Evolutionary conservation across 2,888 invertebrate genomes (phyloP).

Genomic region (Disparrhopalites patrizii): DNA sequence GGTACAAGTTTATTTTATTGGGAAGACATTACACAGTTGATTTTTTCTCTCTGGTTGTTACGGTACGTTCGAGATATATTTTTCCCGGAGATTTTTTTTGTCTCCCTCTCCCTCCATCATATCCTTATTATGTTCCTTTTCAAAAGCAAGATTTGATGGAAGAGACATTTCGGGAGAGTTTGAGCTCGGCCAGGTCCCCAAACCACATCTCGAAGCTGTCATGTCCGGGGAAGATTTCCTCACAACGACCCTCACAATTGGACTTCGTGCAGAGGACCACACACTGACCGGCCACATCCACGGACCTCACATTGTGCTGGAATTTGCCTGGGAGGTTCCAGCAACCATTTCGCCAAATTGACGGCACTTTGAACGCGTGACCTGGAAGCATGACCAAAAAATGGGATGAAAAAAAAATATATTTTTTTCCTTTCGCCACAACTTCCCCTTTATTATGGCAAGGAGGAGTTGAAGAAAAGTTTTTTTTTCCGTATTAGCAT

Average conservation of each 20-base stretch:
- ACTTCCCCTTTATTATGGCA: too few relatives aligned
- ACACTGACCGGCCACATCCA: background rate
- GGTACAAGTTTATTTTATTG: too few relatives aligned
- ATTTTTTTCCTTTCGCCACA: too few relatives aligned
- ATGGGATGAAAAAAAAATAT: too few relatives aligned
- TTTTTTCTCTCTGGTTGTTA: too few relatives aligned
- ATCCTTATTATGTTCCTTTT: too few relatives aligned
- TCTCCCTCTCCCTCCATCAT: too few relatives aligned
- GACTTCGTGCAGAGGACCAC: background rate
- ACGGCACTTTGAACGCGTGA: background rate
- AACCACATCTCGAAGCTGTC: background rate
- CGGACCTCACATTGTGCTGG: background rate
- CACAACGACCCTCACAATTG: background rate
- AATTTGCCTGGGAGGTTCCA: background rate
- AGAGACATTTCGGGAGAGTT: background rate
- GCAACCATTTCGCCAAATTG: background rate
- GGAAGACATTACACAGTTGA: too few relatives aligned
- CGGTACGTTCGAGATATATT: too few relatives aligned
- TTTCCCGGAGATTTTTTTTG: too few relatives aligned
- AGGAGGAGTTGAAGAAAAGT: too few relatives aligned
- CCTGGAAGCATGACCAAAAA: background rate
- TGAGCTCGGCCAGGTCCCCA: background rate
- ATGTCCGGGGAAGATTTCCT: background rate
- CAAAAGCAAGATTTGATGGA: background rate
- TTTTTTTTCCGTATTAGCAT: too few relatives aligned